phyloP scores from a whole-genome alignment of 2,113 vertebrate genomes.

The Drymodes brunneopygia region DNA sequence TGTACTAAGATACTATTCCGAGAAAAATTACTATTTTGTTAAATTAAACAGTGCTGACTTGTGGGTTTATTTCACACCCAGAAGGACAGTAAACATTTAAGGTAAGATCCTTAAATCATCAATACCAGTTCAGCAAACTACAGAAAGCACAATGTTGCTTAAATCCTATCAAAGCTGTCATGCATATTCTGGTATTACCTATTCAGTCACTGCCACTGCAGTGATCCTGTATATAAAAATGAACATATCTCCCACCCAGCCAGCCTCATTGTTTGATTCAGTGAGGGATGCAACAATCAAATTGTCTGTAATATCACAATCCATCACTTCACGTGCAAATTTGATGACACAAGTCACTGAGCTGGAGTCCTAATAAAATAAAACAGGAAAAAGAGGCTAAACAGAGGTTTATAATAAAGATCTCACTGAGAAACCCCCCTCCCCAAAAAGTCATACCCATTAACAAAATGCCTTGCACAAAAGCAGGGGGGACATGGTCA shows the following conservation, averaged over 20 bases:
- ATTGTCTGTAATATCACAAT: background rate
- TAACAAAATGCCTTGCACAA: background rate
- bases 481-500: background rate
- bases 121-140: background rate
- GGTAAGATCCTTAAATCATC: background rate
- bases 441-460: background rate
- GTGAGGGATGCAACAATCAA: background rate
- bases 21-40: background rate
- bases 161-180: background rate
- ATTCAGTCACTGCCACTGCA: background rate
- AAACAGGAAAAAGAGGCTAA: background rate
- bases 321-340: background rate
- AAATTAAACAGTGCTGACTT: too few species aligned
- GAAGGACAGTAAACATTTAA: background rate
- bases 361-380: background rate
- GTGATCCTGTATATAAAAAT: background rate
- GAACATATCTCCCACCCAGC: background rate
- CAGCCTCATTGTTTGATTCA: background rate
- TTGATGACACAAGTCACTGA: constrained; percentile 4
- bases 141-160: background rate
- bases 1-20: background rate
- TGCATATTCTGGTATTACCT: background rate
- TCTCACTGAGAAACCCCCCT: background rate
- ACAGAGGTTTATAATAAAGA: background rate
- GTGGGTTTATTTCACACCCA: too few species aligned